phyloP scores from a whole-genome alignment of 2,797 vertebrate genomes.

The Crocodylus rhombifer region DNA sequence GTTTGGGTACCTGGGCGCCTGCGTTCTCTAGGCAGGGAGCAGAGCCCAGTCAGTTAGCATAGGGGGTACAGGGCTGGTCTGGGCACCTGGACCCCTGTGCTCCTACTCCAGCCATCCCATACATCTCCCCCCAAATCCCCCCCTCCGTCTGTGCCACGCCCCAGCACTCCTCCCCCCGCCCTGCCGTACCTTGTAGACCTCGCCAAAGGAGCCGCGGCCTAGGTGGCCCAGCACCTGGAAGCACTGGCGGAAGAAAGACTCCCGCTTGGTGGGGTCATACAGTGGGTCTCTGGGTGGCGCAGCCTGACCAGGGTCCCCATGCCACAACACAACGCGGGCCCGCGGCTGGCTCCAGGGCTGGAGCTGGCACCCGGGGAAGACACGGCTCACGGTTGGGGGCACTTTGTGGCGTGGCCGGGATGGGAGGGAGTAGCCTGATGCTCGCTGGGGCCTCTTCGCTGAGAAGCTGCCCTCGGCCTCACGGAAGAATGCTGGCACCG shows the following conservation, averaged over 20 bases:
- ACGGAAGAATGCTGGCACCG: conserved; percentile 86
- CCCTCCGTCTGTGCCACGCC: too few relatives aligned
- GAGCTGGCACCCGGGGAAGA: conserved; percentile 83
- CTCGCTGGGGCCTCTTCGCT: conserved; percentile 84
- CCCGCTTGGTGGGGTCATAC: conserved; percentile 85
- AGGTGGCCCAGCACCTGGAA: conserved; percentile 88
- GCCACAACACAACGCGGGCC: conserved; percentile 84
- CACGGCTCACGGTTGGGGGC: conserved; percentile 83
- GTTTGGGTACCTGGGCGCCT: too few relatives aligned
- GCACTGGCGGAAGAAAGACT: conserved; percentile 90
- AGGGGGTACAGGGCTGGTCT: too few relatives aligned
- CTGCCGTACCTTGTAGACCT: conserved; percentile 89
- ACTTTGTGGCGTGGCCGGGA: conserved; percentile 88
- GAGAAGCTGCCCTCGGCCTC: conserved; percentile 90
- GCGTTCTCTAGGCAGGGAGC: too few relatives aligned
- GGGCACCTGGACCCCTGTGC: too few relatives aligned
- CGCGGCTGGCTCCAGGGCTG: conserved; percentile 85
- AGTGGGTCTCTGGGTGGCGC: conserved; percentile 65
- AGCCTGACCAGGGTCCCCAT: conserved; percentile 41
- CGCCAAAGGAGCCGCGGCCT: conserved; percentile 92
- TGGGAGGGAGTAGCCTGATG: conserved; percentile 82
- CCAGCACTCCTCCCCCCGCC: too few relatives aligned
- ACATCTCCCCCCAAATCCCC: too few relatives aligned
- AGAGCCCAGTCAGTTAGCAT: too few relatives aligned
- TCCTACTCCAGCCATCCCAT: too few relatives aligned